Percentiles rank a stretch among this genome's conserved stretches.
Evolutionary conservation across 2,113 vertebrate genomes (phyloP).

Genomic region (Sorex fumeus): DNA sequence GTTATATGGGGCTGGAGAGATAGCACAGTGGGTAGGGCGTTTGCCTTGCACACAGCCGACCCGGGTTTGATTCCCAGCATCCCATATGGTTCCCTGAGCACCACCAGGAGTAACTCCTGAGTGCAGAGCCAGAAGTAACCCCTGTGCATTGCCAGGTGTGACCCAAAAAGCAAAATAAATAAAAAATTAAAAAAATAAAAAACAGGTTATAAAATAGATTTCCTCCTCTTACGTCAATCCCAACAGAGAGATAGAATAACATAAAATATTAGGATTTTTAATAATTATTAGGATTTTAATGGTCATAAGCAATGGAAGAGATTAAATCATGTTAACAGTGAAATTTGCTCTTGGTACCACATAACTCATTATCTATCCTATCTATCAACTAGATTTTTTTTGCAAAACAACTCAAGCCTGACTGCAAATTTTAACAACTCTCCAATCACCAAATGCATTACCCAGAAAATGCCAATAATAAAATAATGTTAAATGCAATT

Average conservation of each 20-base stretch:
- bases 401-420: constrained; percentile 41
- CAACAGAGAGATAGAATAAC: constrained; percentile 52
- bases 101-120: no score
- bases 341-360: neutral
- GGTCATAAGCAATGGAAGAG: neutral
- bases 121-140: no score
- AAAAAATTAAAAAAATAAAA: no score
- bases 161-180: no score
- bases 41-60: no score
- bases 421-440: constrained; percentile 59
- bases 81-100: no score
- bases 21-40: no score
- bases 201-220: constrained; percentile 46
- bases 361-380: neutral
- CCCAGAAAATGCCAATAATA: constrained; percentile 23
- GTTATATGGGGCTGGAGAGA: no score
- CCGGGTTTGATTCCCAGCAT: no score
- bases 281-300: neutral
- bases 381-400: constrained; percentile 56
- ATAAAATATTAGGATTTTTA: constrained; percentile 54
- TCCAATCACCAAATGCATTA: constrained; percentile 49
- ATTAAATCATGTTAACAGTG: constrained; percentile 52
- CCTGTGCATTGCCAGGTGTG: no score
- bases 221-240: constrained; percentile 35
- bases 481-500: constrained; percentile 47